A percentile compares a stretch with the other conserved stretches of the same genome.
phyloP scores from a whole-genome alignment of 2,113 vertebrate species.

The Labeo rohita region DNA sequence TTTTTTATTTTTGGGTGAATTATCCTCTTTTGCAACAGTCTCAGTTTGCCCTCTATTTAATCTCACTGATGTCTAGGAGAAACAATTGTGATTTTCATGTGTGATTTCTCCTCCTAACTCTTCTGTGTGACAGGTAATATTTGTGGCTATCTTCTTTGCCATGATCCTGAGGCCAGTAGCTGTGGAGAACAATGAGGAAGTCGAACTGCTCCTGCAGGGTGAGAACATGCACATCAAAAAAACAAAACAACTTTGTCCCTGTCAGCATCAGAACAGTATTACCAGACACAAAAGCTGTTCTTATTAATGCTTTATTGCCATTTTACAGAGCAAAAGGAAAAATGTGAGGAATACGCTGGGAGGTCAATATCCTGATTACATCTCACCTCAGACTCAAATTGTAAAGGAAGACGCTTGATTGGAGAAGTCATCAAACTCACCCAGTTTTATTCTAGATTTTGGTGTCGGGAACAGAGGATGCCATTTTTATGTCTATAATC shows the following conservation, averaged over 20 bases:
- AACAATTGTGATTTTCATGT: neutral
- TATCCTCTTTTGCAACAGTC: neutral
- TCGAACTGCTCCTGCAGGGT: conserved; percentile 72
- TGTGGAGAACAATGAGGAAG: conserved; percentile 76
- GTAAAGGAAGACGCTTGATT: neutral
- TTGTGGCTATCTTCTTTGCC: conserved; percentile 80
- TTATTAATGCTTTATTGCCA: neutral
- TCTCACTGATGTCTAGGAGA: neutral
- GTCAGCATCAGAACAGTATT: neutral
- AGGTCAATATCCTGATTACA: conserved; percentile 11
- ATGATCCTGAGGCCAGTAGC: conserved; percentile 78
- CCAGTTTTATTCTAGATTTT: neutral
- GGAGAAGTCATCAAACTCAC: neutral
- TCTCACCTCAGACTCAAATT: neutral
- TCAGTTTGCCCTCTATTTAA: neutral
- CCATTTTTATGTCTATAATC: neutral
- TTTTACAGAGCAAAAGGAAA: conserved; percentile 54
- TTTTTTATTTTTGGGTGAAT: neutral
- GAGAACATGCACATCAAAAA: conserved; percentile 42
- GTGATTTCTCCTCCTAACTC: conserved; percentile 7
- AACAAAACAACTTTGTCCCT: neutral
- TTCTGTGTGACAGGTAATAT: conserved; percentile 74
- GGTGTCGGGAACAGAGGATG: conserved; percentile 21
- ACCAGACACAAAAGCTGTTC: too few relatives aligned
- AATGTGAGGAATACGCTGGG: conserved; percentile 49